Base-by-base conservation (phyloP, 2,797 vertebrate species). In the Sebastes iracundus region DNA sequence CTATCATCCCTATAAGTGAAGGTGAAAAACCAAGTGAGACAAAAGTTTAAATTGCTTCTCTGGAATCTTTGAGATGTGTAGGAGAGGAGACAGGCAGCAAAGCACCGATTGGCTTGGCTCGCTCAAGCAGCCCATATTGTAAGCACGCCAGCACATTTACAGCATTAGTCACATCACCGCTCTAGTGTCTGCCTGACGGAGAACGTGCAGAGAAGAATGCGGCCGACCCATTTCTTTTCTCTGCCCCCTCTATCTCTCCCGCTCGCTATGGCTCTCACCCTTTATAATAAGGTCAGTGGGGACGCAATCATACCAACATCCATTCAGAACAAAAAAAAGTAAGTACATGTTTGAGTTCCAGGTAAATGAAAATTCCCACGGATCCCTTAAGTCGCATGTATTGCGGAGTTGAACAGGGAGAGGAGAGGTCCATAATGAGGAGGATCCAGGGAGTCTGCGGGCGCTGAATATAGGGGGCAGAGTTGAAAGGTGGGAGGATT, bases 201-300 rank as follows among this genome's bases (percentile, higher is more conserved):
- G 83, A 88, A 92, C 86, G 91, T 85, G 90, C 88, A 83, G 85
- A 86, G 87, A 81, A 78, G 65, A 87, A 87, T 61, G 59, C 64
- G 8, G 77, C 52, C 82, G 33, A 86, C 79, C 84, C 87, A 87
- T 87, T 91, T 90, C 82, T 84, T 66, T 56, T 64, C 55, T 65
- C 42, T 28, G 5, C 60, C 82, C 49, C 62, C 58, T 60, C 78
- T 46, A 30, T 86, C 80, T 69, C 77, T 16, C 72, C 64, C 69
- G 4, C 77, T 86, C 27, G 20, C 77, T 72, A 12, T 52, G 82
- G 73, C 73, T 87, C 88, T 89, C 82, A 81, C 80, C 81, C 76
- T 85, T 92, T 87, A 80, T 94, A 95, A 95, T 92, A 93, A 94
- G 90, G 93, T 90, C 92, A 93, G 90, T 67, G 84, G 94, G 93